Conservation (phyloP, 1,140 invertebrate genomes). For the Zaprionus lachaisei region DNA sequence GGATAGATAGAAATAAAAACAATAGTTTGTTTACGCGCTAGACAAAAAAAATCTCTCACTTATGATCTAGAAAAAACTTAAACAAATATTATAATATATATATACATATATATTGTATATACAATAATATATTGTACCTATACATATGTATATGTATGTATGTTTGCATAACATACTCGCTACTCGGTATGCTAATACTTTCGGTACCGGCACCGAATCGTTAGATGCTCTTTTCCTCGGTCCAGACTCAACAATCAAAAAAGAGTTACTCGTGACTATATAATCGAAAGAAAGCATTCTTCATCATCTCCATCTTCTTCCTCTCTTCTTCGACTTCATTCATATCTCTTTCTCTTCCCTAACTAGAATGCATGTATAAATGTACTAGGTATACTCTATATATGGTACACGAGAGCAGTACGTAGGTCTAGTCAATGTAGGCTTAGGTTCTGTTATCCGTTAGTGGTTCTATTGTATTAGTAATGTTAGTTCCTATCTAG, state of each 20-base stretch:
- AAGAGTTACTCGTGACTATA: neutral
- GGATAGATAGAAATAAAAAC: conserved; percentile 1
- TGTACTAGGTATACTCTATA: neutral
- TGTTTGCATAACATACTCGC: neutral
- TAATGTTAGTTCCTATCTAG: conserved; percentile 29
- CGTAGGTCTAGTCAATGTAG: neutral
- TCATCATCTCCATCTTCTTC: too few species aligned
- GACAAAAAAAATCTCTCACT: neutral
- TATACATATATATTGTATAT: neutral
- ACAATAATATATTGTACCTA: conserved; percentile 6
- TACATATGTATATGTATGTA: conserved; percentile 8
- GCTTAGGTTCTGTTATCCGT: neutral
- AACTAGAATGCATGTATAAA: neutral
- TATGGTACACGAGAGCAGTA: neutral
- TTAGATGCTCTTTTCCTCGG: conserved; percentile 41
- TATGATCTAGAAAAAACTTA: neutral
- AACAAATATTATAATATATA: conserved; percentile 12
- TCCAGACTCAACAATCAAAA: neutral
- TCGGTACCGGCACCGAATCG: conserved; percentile 40
- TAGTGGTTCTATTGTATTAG: neutral
- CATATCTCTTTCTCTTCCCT: neutral
- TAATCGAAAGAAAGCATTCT: neutral
- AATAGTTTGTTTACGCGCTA: conserved; percentile 2
- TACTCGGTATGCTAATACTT: conserved; percentile 6
- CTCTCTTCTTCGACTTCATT: neutral